Evolutionary conservation across 2,113 vertebrate genomes (phyloP), one percentile per base, ranked within the genome.

Genomic region (Silurus glanis): DNA sequence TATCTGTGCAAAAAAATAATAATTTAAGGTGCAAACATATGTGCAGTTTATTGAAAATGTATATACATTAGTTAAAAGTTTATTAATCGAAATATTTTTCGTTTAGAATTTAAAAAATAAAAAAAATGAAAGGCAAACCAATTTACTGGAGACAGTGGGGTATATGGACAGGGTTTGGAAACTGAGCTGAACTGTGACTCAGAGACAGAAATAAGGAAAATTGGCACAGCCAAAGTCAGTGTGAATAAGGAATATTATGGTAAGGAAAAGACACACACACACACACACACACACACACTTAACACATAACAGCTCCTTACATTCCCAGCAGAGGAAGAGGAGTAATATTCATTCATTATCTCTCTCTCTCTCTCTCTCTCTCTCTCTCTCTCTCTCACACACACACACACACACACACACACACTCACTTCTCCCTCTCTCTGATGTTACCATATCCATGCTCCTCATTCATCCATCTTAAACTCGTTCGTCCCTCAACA

Each of bases 81-180:
- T 2, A 37, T 37, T 37, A 37, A 37, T 37, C 3, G 2, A 37
- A 37, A 37, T 37, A 3, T 37, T 2, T 37, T 37, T 37, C 37
- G 37, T 37, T 37, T 37, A 37, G 37, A 37, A 37, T 37, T 37
- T 37, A 37, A 2, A 53, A 37, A 2, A 53, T 55, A n/a, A 5
- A 55, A 62, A 53, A 71, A 72, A 12, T 16, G 51, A 14, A 45
- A 74, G 37, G 37, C 37, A 37, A 37, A 37, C 37, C 19, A 74
- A 16, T 53, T 51, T 25, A 10, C 47, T 16, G 85, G 53, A 72
- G 5, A 4, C 5, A 58, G 2, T 14, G 16, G 3, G 80, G 85
- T 86, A 90, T 85, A 85, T 88, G 91, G 88, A 67, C 86, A 25
- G 55, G 88, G 89, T 91, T 90, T 85, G 72, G 62, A 59, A 53